A percentile compares a stretch with the other conserved stretches of the same genome.
Evolutionary conservation across 2,888 invertebrate genomes (phyloP).

Genomic region (Drosophila suboccidentalis): DNA sequence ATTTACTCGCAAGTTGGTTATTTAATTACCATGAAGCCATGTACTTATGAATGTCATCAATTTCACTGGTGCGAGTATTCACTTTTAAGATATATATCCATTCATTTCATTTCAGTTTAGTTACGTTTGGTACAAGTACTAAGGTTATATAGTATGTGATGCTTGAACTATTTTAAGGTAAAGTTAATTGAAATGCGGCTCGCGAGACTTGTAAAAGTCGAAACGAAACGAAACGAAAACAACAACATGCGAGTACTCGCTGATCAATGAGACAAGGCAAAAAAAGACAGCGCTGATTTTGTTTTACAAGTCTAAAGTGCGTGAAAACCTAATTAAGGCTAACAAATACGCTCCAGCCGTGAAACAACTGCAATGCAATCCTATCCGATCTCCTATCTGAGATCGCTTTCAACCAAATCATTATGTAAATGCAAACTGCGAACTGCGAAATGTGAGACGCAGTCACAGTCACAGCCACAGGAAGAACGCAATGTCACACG

Average conservation of each 20-base stretch:
- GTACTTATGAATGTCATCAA: constrained; percentile 22
- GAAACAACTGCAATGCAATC: constrained; percentile 12
- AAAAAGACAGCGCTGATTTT: constrained; percentile 5
- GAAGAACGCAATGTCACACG: constrained; percentile 77
- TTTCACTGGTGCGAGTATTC: constrained; percentile 13
- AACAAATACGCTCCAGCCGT: constrained; percentile 19
- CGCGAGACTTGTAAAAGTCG: constrained; percentile 32
- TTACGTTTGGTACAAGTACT: constrained; percentile 5
- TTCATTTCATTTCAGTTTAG: constrained; percentile 1
- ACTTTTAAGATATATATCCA: neutral
- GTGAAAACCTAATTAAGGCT: constrained; percentile 64
- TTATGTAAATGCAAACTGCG: constrained; percentile 67
- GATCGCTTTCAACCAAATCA: constrained; percentile 65
- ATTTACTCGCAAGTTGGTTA: constrained; percentile 7
- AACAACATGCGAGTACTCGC: constrained; percentile 2
- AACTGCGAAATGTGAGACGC: constrained; percentile 24
- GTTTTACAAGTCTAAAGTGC: constrained; percentile 66
- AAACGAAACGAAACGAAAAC: constrained; percentile 11
- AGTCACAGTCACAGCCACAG: constrained; percentile 53
- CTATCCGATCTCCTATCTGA: constrained; percentile 6
- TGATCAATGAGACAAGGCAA: constrained; percentile 44
- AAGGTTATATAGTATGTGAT: constrained; percentile 22
- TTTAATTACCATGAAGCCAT: constrained; percentile 6
- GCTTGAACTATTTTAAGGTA: constrained; percentile 53
- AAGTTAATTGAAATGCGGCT: constrained; percentile 68